These are phyloP conservation scores for Apteryx mantelli DNA, from an alignment of 2,113 vertebrate species.

Conservation along the genomic window DNA sequence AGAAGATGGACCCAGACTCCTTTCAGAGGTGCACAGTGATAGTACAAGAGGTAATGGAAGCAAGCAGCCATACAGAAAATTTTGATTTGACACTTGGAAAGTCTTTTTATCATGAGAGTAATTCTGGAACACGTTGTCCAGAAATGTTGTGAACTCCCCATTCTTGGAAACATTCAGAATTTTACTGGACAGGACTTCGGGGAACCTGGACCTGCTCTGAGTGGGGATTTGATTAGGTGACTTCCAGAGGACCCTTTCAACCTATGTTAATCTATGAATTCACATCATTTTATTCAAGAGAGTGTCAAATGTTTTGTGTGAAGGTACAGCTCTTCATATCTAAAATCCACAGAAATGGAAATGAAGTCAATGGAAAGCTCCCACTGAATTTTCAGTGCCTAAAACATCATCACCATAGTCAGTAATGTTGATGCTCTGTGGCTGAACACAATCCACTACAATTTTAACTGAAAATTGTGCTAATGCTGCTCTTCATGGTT, in stretches of 20 bases:
- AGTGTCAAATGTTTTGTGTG: background rate
- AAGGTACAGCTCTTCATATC: background rate
- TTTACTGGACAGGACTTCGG: background rate
- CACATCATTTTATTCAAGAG: background rate
- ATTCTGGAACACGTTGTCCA: background rate
- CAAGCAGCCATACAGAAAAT: background rate
- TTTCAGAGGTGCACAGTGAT: background rate
- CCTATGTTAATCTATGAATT: background rate
- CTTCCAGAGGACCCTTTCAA: background rate
- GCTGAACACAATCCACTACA: background rate
- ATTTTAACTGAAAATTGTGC: background rate
- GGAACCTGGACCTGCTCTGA: background rate
- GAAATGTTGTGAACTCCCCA: background rate
- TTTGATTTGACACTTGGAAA: background rate
- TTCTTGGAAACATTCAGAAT: background rate
- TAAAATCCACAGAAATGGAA: background rate
- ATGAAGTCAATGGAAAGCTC: background rate
- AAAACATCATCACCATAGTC: background rate
- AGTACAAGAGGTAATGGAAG: background rate
- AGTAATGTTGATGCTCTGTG: background rate
- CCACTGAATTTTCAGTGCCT: background rate
- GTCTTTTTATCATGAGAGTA: background rate
- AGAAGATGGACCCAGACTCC: background rate
- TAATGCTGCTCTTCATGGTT: background rate
- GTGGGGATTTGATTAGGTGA: background rate